phyloP scores from a whole-genome alignment of 2,113 vertebrate species.

The Okapia johnstoni region DNA sequence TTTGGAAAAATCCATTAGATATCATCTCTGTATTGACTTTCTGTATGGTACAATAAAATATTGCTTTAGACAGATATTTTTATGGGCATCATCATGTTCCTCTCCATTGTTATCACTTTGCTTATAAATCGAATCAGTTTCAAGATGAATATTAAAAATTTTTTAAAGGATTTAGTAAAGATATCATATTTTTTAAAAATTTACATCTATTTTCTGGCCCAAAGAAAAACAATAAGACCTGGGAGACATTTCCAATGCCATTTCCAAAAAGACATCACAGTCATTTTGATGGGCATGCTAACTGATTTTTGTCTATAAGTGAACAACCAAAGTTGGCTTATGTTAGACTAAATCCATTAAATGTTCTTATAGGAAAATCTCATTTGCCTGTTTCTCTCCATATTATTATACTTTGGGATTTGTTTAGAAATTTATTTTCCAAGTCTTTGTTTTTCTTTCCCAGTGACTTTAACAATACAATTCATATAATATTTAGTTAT shows the following conservation, averaged over 20 bases:
- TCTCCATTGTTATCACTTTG: not conserved
- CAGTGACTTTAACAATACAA: not conserved
- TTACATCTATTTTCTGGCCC: not conserved
- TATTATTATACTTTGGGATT: not conserved
- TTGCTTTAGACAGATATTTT: not conserved
- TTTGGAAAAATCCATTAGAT: slow-evolving; percentile 1
- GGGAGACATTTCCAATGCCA: not conserved
- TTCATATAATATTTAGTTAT: not conserved
- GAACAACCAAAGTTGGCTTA: not conserved
- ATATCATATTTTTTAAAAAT: not conserved
- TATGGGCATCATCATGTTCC: not conserved
- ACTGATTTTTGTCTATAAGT: not conserved
- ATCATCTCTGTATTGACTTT: slow-evolving; percentile 5
- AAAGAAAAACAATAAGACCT: not conserved
- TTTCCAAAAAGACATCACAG: not conserved
- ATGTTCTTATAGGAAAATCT: not conserved
- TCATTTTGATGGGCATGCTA: not conserved
- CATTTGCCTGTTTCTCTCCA: not conserved
- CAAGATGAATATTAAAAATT: slow-evolving; percentile 11
- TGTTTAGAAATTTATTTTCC: not conserved
- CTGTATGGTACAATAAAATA: not conserved
- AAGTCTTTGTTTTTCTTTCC: not conserved
- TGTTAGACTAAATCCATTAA: not conserved
- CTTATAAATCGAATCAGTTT: not conserved
- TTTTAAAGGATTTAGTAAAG: not conserved